Base-by-base conservation (phyloP, 2,797 vertebrate species). In the Acanthis flammea region DNA sequence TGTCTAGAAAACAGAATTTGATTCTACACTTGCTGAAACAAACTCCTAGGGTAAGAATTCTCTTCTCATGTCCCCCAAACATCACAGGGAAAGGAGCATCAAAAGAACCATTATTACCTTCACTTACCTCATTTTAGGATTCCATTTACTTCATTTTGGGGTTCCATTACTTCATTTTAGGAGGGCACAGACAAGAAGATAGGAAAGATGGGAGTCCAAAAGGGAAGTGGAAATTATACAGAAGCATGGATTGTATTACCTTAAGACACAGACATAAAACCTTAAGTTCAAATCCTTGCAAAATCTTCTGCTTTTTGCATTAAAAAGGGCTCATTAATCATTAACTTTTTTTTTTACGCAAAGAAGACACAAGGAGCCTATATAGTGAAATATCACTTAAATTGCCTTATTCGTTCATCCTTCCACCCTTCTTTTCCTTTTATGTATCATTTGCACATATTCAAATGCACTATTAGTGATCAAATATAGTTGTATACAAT, bases 1-100 rank as follows among this genome's bases (percentile, higher is more conserved):
- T 74, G 17, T 76, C 74, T 91, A 47, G 27, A 89, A 94, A 87
- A 55, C 30, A 55, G 78, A 90, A 75, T 91, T 94, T 91, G 63
- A 76, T 89, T 92, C 58, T 81, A 80, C 12, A 33, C 8, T 83
- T 42, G 63, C 62, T 78, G 73, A 90, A 95, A 53, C 42, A 72
- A 81, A 80, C 62, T 94, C 73, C 25, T 54, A 50, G 47, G 18
- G 28, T 94, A 86, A 78, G 47, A 78, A 88, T 31, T 88, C 14
- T 70, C 55, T 82, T 89, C 51, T 86, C 31, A 62, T 65, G 35
- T 58, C 8, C 17, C 62, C 7, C 28, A 81, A 77, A 88, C 9
- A 86, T 74, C 58, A 78, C 41, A 84, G 19, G 23, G 25, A 83
- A 84, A 33, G 9, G 19, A 79, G 7, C 51, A 65, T 62, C 68